Percentiles rank a stretch among this genome's conserved stretches.
Evolutionary conservation across 2,888 invertebrate genomes (phyloP).

Genomic region (Chymomyza caudatula): DNA sequence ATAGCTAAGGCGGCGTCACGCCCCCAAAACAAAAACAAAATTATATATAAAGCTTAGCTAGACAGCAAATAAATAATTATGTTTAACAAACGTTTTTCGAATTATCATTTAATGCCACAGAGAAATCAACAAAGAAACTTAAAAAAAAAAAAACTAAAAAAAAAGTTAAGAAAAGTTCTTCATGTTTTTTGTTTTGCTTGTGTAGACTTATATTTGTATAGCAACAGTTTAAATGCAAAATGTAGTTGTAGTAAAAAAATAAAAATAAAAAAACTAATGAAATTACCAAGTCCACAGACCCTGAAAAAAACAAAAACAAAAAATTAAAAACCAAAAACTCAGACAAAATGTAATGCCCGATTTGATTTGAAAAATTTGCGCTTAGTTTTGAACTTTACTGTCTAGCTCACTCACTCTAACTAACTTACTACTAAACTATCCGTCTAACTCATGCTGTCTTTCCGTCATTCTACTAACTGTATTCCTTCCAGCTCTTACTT

Average conservation of each 20-base stretch:
- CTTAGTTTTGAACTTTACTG: conserved; percentile 7
- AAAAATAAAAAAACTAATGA: conserved; percentile 9
- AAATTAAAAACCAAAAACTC: conserved; percentile 6
- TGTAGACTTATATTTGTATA: conserved; percentile 73
- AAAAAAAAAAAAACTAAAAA: conserved; percentile 8
- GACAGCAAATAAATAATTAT: conserved; percentile 1
- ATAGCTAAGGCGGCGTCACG: conserved; percentile 44
- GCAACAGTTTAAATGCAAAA: conserved; percentile 65
- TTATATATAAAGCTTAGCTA: neutral
- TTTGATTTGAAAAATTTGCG: neutral
- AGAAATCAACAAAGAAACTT: conserved; percentile 6
- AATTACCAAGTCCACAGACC: conserved; percentile 6
- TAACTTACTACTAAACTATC: neutral
- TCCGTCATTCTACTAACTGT: conserved; percentile 2
- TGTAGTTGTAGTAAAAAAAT: conserved; percentile 59
- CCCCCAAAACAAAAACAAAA: conserved; percentile 4
- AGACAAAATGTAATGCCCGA: neutral
- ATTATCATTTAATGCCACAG: neutral
- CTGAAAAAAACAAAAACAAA: conserved; percentile 14
- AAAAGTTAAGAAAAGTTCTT: conserved; percentile 27
- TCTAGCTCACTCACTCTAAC: conserved; percentile 1
- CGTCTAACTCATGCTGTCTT: too few relatives aligned
- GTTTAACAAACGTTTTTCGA: neutral
- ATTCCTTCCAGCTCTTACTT: conserved; percentile 3
- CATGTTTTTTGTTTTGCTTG: conserved; percentile 74